Conservation (phyloP, 2,113 vertebrate genomes). For the Panurus biarmicus region DNA sequence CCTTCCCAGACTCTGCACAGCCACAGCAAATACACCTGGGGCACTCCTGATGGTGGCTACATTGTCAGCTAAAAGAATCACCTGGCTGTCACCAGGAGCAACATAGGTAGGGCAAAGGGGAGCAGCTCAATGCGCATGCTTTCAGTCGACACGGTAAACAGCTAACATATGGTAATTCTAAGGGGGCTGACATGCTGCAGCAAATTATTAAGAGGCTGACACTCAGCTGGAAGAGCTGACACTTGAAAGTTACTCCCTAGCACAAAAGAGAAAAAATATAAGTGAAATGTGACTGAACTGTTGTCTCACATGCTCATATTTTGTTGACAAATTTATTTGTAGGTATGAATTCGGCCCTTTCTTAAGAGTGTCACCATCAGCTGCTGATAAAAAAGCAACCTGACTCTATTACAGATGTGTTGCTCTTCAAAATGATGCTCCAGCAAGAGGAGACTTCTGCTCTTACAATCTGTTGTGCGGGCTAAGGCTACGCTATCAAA, state of each 20-base stretch:
- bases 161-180: background rate
- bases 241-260: background rate
- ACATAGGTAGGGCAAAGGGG: background rate
- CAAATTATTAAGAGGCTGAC: slow-evolving; percentile 19
- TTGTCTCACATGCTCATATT: background rate
- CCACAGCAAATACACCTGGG: background rate
- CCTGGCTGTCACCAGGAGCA: background rate
- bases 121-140: background rate
- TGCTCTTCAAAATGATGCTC: background rate
- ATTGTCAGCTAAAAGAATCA: background rate
- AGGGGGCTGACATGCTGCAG: background rate
- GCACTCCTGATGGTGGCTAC: background rate
- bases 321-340: slow-evolving; percentile 33
- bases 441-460: background rate
- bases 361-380: background rate
- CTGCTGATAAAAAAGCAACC: background rate
- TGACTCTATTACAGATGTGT: background rate
- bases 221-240: slow-evolving; percentile 13
- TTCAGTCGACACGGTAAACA: background rate
- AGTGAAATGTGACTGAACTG: background rate
- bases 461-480: background rate
- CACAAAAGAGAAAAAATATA: slow-evolving; percentile 21
- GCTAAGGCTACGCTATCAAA: background rate
- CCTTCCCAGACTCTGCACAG: background rate
- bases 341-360: background rate